phyloP scores from a whole-genome alignment of 2,797 vertebrate species.

The Australoheros facetus region DNA sequence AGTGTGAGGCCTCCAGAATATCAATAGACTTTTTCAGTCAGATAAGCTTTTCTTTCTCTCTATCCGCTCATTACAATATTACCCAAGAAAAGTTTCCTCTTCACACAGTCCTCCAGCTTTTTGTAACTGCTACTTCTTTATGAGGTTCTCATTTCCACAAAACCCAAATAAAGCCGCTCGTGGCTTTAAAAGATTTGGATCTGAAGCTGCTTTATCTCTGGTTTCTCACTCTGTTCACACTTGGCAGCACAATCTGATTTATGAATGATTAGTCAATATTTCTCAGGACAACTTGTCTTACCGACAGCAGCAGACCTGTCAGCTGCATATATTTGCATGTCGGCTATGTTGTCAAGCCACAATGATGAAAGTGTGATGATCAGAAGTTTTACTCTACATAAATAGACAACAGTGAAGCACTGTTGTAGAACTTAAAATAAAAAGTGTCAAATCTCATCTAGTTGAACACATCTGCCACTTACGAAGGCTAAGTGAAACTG shows the following conservation, averaged over 20 bases:
- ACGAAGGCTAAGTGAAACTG: not conserved
- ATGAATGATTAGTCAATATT: conserved; percentile 41
- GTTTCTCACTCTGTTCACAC: conserved; percentile 33
- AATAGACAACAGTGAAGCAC: not conserved
- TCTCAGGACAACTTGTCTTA: conserved; percentile 42
- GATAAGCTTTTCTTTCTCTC: conserved; percentile 37
- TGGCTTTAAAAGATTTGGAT: conserved; percentile 18
- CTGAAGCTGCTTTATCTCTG: conserved; percentile 32
- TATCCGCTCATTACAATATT: conserved; percentile 48
- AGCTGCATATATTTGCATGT: conserved; percentile 44
- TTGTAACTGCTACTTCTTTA: conserved; percentile 7
- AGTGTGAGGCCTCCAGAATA: conserved; percentile 60
- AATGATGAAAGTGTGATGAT: conserved; percentile 10
- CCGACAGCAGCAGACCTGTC: conserved; percentile 29
- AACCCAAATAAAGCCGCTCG: conserved; percentile 29
- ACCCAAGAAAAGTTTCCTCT: conserved; percentile 48
- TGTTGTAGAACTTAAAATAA: conserved; percentile 1
- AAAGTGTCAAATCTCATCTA: not conserved
- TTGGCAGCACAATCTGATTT: conserved; percentile 27
- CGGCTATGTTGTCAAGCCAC: conserved; percentile 8
- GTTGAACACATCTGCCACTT: not conserved
- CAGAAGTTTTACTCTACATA: not conserved
- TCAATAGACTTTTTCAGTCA: conserved; percentile 56
- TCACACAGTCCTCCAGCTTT: conserved; percentile 13
- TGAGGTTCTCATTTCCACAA: conserved; percentile 18